Percentiles rank a stretch among this genome's conserved stretches.
Conservation (phyloP, 2,888 invertebrate genomes). For the Antitype chi region DNA sequence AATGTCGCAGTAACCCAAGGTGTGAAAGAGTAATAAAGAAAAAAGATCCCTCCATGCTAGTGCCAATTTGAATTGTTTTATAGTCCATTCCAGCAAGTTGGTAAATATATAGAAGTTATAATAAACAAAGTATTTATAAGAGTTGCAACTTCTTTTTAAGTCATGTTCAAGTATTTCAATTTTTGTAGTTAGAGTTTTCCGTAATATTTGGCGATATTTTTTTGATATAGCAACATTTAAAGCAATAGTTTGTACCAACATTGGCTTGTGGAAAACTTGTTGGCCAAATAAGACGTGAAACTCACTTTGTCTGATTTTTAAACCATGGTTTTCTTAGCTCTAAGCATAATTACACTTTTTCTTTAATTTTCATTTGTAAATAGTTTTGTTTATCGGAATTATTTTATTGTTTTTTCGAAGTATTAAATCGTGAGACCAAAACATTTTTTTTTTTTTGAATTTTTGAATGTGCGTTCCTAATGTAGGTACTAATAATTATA, state of each 20-base stretch:
- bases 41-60: constrained; percentile 87
- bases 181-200: constrained; percentile 15
- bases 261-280: constrained; percentile 1
- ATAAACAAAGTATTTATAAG: constrained; percentile 66
- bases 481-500: constrained; percentile 14
- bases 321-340: constrained; percentile 54
- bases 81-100: constrained; percentile 75
- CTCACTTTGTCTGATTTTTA: constrained; percentile 16
- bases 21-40: constrained; percentile 67
- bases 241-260: not conserved
- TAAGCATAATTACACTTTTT: constrained; percentile 60
- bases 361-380: constrained; percentile 74
- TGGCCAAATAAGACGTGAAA: constrained; percentile 20
- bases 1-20: constrained; percentile 23
- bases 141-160: constrained; percentile 55
- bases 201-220: constrained; percentile 23
- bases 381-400: constrained; percentile 76
- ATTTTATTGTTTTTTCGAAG: constrained; percentile 79
- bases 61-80: constrained; percentile 80
- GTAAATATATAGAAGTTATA: constrained; percentile 66
- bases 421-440: constrained; percentile 82
- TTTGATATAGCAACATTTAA: constrained; percentile 28
- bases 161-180: constrained; percentile 42
- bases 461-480: constrained; percentile 49
- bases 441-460: constrained; percentile 16